Evolutionary conservation across 2,888 invertebrate genomes (phyloP).

Genomic region (Hypolimnas misippus): DNA sequence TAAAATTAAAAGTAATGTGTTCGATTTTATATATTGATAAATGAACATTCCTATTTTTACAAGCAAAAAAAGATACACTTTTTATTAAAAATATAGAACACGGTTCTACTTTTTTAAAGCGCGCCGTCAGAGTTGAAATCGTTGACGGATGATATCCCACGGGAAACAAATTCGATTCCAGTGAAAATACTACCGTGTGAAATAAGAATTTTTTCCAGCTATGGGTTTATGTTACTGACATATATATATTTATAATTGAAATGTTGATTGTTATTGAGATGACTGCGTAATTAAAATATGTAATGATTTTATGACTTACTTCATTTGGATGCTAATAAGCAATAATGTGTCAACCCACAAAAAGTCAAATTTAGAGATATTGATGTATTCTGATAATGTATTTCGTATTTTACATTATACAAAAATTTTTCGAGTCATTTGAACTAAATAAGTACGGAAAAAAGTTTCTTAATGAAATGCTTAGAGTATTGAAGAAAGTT

Average conservation of each 20-base stretch:
- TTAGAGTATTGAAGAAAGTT: too few species aligned
- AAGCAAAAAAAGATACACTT: neutral
- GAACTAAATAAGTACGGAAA: too few species aligned
- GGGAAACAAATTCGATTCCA: slow-evolving; percentile 12
- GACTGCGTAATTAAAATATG: neutral
- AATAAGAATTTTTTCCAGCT: neutral
- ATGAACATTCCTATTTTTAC: too few species aligned
- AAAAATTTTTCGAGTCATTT: too few species aligned
- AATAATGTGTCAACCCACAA: too few species aligned
- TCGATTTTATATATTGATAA: too few species aligned
- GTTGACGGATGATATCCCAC: slow-evolving; percentile 14
- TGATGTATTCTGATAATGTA: too few species aligned
- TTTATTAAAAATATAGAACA: neutral
- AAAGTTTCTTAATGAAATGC: too few species aligned
- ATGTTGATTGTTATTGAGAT: neutral
- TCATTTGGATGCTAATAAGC: too few species aligned
- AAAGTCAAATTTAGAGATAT: too few species aligned
- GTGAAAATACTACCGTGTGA: neutral
- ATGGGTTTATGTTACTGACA: neutral
- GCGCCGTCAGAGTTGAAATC: slow-evolving; percentile 8
- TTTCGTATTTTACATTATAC: too few species aligned
- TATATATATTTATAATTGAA: neutral
- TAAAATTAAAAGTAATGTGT: too few species aligned
- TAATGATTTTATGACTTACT: neutral
- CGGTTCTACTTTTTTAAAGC: neutral